Conservation (phyloP, 1,140 invertebrate species). For the Solenopsis fugax region DNA sequence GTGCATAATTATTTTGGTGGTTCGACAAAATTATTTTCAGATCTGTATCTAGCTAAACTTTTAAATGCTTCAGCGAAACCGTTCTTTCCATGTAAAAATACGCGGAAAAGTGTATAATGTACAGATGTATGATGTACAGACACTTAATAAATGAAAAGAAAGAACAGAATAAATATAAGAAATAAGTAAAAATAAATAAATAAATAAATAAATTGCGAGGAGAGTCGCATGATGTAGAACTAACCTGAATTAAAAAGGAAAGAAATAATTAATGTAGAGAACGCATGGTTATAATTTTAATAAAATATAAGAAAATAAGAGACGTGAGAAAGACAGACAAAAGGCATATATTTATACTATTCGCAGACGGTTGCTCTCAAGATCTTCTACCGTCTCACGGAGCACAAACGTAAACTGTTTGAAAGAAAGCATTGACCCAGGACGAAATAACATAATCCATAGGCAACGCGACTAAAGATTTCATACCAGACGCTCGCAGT, state of each 20-base stretch:
- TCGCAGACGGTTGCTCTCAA: conserved; percentile 47
- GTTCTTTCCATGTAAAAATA: neutral
- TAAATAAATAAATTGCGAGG: neutral
- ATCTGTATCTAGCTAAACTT: too few species aligned
- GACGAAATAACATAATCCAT: conserved; percentile 56
- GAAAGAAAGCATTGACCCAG: conserved; percentile 58
- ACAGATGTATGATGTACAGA: neutral
- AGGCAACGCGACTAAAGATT: conserved; percentile 57
- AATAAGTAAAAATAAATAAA: neutral
- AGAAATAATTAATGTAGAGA: neutral
- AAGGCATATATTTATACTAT: conserved; percentile 27
- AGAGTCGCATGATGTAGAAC: neutral
- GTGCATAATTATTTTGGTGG: neutral
- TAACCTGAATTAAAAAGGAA: neutral
- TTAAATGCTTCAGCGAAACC: too few species aligned
- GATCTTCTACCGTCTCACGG: conserved; percentile 32
- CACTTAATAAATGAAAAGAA: neutral
- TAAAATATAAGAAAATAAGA: conserved; percentile 20
- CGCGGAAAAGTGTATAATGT: neutral
- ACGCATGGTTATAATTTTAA: neutral
- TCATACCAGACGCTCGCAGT: conserved; percentile 58
- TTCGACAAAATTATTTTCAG: too few species aligned
- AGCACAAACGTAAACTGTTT: conserved; percentile 38
- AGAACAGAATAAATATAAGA: neutral
- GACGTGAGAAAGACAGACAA: neutral